Base-by-base conservation (phyloP, 2,888 invertebrate species). In the Agonum fuliginosum region DNA sequence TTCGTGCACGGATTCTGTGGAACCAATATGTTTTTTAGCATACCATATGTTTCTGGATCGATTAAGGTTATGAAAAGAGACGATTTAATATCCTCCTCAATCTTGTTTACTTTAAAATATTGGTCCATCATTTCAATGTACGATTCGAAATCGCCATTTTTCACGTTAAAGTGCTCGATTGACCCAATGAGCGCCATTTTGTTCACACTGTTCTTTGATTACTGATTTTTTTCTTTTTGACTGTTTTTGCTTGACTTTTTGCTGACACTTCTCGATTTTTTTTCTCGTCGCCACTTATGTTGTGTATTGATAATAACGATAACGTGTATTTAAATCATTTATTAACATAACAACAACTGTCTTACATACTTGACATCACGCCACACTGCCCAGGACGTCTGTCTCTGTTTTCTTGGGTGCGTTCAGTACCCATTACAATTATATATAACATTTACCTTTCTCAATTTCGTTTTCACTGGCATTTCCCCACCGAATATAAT, bases 1-100 rank as follows among this genome's bases (percentile, higher is more conserved):
- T 58, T 58, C 3, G 27, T 58, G n/a, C 27, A 27, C 3, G 30
- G 27, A 58, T 22, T 27, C 1, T 58, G 3, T 3, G 58, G 58
- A 3, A 30, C 10, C 3, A 58, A n/a, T 14, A 58, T 27, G 12
- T 14, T 30, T 58, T 58, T 58, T 17, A 58, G 12, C 2, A 58
- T 2, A 24, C 24, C n/a, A n/a, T 58, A 58, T 5, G 27, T 14
- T 24, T n/a, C 58, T 58, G 27, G 12, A 2, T 37, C 67, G 2
- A 34, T 12, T 14, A 67, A 17, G 2, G 67, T 37, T 30, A 67
- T 34, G 6, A 67, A 67, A 20, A 67, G 20, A 6, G 67, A 20
- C 14, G 34, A 14, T 37, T 67, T 37, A 4, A 6, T 37, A 14
- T 30, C 8, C 22, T 58, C 27, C 2, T 24, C n/a, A 3, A 41